A percentile compares a stretch with the other conserved stretches of the same genome.
Evolutionary conservation across 2,113 vertebrate species (phyloP).

Genomic region (Tauraco erythrolophus): DNA sequence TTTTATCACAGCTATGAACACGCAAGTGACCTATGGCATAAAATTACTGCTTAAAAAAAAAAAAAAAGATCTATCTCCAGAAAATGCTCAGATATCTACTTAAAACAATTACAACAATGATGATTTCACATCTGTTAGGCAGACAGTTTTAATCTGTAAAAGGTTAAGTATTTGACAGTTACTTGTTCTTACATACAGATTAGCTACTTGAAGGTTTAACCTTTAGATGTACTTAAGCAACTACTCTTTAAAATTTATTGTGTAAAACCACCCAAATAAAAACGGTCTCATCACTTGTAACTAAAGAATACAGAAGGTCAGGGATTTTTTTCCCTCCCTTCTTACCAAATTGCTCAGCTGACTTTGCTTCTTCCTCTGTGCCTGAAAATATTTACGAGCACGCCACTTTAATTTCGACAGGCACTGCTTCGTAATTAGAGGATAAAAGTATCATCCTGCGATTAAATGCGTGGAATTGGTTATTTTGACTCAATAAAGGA

Average conservation of each 20-base stretch:
- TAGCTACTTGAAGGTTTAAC: constrained; percentile 72
- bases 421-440: constrained; percentile 33
- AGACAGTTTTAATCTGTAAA: constrained; percentile 76
- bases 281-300: constrained; percentile 46
- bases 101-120: constrained; percentile 69
- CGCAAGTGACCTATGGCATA: constrained; percentile 56
- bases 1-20: constrained; percentile 54
- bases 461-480: constrained; percentile 16
- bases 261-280: constrained; percentile 71
- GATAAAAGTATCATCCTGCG: constrained; percentile 20
- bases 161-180: constrained; percentile 79
- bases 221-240: constrained; percentile 73
- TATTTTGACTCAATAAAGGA: constrained; percentile 32
- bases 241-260: constrained; percentile 57
- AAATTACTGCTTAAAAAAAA: constrained; percentile 55
- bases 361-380: constrained; percentile 35
- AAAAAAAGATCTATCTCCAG: constrained; percentile 17
- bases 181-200: constrained; percentile 76
- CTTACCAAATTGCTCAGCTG: constrained; percentile 45
- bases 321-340: neutral
- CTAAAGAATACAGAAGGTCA: constrained; percentile 19
- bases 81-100: constrained; percentile 68
- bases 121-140: constrained; percentile 75
- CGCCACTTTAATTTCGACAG: neutral
- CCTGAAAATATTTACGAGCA: constrained; percentile 53